Conservation (phyloP, 2,797 vertebrate species). For the Melopsittacus undulatus region DNA sequence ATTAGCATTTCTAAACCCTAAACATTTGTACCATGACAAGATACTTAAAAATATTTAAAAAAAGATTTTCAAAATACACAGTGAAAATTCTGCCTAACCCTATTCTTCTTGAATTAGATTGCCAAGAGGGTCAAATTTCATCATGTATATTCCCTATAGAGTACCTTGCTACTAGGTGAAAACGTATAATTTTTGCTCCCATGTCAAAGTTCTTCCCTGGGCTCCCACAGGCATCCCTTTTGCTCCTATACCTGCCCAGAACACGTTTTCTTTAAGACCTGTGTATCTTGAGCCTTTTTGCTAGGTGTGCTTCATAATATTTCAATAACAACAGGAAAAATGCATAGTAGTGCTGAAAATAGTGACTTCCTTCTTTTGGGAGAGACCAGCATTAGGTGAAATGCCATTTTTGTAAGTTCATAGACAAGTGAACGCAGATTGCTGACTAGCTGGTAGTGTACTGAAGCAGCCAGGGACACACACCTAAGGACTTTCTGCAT, state of each 20-base stretch:
- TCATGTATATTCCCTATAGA: not conserved
- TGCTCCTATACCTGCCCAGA: not conserved
- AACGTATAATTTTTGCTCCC: fast-evolving
- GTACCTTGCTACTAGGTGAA: not conserved
- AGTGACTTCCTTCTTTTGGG: not conserved
- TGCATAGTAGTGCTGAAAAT: not conserved
- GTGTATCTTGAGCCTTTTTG: not conserved
- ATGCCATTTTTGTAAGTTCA: not conserved
- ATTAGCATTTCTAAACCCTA: not conserved
- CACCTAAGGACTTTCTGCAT: not conserved
- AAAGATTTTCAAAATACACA: not conserved
- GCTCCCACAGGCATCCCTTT: not conserved
- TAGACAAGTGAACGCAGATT: not conserved
- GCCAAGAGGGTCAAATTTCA: not conserved
- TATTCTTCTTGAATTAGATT: not conserved
- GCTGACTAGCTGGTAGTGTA: not conserved
- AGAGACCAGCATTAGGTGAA: not conserved
- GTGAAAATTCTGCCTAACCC: not conserved
- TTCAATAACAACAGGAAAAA: not conserved
- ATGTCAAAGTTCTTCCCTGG: not conserved
- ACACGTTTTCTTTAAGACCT: not conserved
- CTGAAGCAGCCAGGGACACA: not conserved
- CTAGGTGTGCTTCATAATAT: not conserved
- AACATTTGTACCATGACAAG: not conserved
- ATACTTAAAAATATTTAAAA: not conserved